Evolutionary conservation across 2,113 vertebrate genomes (phyloP), one percentile per base, ranked within the genome.

Genomic region (Grammomys dolichurus): DNA sequence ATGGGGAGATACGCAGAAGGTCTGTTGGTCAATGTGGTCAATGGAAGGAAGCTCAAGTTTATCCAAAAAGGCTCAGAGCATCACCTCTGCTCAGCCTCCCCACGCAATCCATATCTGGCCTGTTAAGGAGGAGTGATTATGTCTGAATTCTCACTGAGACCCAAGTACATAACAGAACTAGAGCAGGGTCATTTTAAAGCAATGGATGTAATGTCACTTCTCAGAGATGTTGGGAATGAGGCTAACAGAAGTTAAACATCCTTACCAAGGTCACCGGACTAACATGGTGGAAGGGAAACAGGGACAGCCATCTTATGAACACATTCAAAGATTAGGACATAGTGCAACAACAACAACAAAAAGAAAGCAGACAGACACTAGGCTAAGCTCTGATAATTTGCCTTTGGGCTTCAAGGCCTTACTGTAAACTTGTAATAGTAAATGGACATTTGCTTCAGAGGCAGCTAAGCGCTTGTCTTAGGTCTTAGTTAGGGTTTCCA

Each of bases 351-450:
- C 63, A 65, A 26, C 7, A 65, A 65, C 7, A 63, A 28, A 20
- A 48, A 48, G 20, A 13, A 31, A 20, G 19, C 2, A 40, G 40
- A 40, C 40, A 40, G 10, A 58, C 87, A 70, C 56, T 12, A n/a
- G 11, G 58, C 89, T 22, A 1, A 46, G 1, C 26, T 16, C 58
- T 5, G 7, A 0, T 0, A 0, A 1, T 13, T 33, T 67, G 5
- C 7, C 4, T 10, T 26, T 1, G 60, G 40, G 28, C n/a, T 0
- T 0, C 3, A 1, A 17, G 36, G 43, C 11, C 40, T 1, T 4
- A 4, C 48, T 33, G 33, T 17, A 22, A 33, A 17, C 33, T 5
- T 60, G 28, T 12, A 2, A 20, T 2, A 11, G 1, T 24, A 26
- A 54, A 56, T 4, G 19, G 33, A 19, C 9, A 31, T 8, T 28